Evolutionary conservation across 1,140 invertebrate genomes (phyloP), one percentile per base, ranked within the genome.

Genomic region (Drosophila nasuta): DNA sequence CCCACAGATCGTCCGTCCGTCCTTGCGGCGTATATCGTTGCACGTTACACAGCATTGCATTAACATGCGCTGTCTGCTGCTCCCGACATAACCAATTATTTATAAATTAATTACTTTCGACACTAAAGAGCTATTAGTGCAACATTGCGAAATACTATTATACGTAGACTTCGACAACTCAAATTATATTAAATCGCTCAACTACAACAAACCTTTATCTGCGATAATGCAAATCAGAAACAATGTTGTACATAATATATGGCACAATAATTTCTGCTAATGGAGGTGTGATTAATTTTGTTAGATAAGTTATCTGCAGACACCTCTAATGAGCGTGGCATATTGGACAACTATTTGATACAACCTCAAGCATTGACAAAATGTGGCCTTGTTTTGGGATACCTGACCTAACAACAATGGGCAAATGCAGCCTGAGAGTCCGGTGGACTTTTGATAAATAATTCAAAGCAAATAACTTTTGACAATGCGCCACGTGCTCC

Each of bases 381-480:
- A 41, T 43, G 41, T 13, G 0, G 3, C 4, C 41, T 43, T n/a
- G 11, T 43, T 25, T 43, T 13, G 41, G 41, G 41, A 30, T 51
- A 51, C 49, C 49, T 51, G 49, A n/a, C 4, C n/a, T 4, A 25
- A 25, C 1, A 43, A 64, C 62, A 64, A 64, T 28, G 35, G 4
- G 1, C 28, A 25, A 8, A 11, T 52, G 4, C 38, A 52, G 38
- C 38, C 43, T 17, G 38, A 46, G 25, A 64, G 58, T 48, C 58
- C 45, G 38, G 56, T 0, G 35, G 38, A 13, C 15, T 49, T 25
- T 35, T 25, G 38, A 54, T 65, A 33, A 65, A 56, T 56, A 33
- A 65, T 65, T 56, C 25, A 65, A 45, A 25, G 8, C 10, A 20
- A 54, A 54, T 17, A 64, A 43, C 33, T 41, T 64, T 54, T 54